phyloP scores from a whole-genome alignment of 2,113 vertebrate genomes.

The Phocoena sinus region DNA sequence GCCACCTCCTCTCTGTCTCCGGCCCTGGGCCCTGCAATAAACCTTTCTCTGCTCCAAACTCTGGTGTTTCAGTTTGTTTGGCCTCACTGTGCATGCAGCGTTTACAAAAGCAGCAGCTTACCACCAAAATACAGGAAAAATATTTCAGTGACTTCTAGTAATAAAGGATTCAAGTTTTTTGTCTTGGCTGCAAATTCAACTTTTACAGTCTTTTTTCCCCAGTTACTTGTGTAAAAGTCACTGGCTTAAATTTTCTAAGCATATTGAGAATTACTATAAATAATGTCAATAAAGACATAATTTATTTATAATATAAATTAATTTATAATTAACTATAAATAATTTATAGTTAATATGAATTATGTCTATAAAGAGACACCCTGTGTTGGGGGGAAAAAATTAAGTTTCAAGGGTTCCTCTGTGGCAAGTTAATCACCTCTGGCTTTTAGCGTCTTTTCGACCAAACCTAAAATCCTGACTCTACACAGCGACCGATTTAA shows the following conservation, averaged over 20 bases:
- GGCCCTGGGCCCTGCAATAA: too few relatives aligned
- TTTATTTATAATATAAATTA: too few relatives aligned
- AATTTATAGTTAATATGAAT: too few relatives aligned
- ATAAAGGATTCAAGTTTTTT: not conserved
- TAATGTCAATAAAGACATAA: not conserved
- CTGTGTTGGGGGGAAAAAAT: fast-evolving
- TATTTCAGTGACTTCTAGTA: not conserved
- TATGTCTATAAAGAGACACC: not conserved
- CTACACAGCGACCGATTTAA: not conserved
- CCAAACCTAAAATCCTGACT: not conserved
- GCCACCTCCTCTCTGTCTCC: too few relatives aligned
- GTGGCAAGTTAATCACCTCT: not conserved
- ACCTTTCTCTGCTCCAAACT: too few relatives aligned
- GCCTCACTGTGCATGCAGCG: too few relatives aligned
- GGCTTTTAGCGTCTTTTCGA: not conserved
- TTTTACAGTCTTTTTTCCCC: not conserved
- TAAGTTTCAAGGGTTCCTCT: not conserved
- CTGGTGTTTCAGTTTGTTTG: too few relatives aligned
- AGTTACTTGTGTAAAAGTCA: not conserved
- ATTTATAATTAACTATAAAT: too few relatives aligned
- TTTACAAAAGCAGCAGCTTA: not conserved
- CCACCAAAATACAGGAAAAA: not conserved
- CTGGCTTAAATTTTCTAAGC: not conserved
- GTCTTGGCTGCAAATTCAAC: not conserved
- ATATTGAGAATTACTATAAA: not conserved